Evolutionary conservation across 2,113 vertebrate species (phyloP), one percentile per base, ranked within the genome.

Genomic region (Illadopsis cleaveri): DNA sequence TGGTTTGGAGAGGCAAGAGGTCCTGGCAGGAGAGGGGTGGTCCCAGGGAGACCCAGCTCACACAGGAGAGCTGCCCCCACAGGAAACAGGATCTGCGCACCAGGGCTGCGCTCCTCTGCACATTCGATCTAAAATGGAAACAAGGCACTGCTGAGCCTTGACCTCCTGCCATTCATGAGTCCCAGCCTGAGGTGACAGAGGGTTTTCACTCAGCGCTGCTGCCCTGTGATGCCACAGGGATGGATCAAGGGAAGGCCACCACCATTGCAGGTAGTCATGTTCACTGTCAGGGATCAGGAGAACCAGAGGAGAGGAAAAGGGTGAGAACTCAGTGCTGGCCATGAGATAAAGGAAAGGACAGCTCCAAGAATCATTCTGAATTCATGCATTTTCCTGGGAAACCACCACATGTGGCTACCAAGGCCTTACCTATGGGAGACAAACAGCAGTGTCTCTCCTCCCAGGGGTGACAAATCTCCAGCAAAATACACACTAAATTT

Each of bases 211-310:
- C 54, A 37, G 42, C 0, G 0, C 86, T 76, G 53, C 86, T 76
- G 57, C n/a, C 40, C n/a, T 3, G 4, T 10, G 37, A 12, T 50
- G 51, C 51, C 47, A 12, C 3, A 0, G 70, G 0, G 3, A 65
- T 6, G 22, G 60, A 37, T 12, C 25, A 31, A 80, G 64, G 6
- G n/a, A 65, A 53, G 66, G 38, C 60, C 70, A 15, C 56, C 3
- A 0, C 20, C 1, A 0, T 0, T 19, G 30, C 51, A 37, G n/a
- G 6, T 5, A 45, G 31, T 16, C 45, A 2, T 4, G 21, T 51
- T 61, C 38, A 5, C 17, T 64, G 35, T 12, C 56, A 31, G 24
- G 13, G 12, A 23, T 31, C 2, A 3, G 5, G 35, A 33, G 28
- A 42, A 15, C 31, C 28, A 73, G 25, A 18, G 23, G 14, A 40